Evolutionary conservation across 2,888 invertebrate species (phyloP), one percentile per base, ranked within the genome.

Genomic region (Clunio marinus): DNA sequence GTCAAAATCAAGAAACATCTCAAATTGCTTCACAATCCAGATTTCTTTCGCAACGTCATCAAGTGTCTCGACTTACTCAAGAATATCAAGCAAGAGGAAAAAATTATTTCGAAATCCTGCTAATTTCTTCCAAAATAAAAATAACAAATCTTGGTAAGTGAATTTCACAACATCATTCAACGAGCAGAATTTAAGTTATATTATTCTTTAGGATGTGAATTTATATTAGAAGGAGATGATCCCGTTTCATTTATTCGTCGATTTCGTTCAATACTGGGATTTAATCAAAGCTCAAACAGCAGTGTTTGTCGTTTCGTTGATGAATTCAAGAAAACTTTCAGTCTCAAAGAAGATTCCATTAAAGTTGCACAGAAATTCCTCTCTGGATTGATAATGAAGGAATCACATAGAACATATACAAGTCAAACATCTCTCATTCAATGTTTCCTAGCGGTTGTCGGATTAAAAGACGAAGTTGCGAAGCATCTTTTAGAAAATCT

Each of bases 201-300:
- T 57, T 15, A 25, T 1, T 24, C 1, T 1, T 46, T 45, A 65
- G 63, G 63, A 25, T 65, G 63, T 28, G 66, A 55, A 24, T 24
- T 66, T 5, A 32, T 35, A 13, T 13, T 20, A n/a, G 66, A 25
- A 3, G 25, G 37, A 3, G 45, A 45, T 3, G 66, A 66, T 66
- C 66, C 66, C 4, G 20, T 66, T 4, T 55, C 66, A 32, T 55
- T 66, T 55, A 66, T 22, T 10, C 17, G 66, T 32, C 24, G 66
- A n/a, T 25, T 66, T 35, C 32, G 66, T 10, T n/a, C 35, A 17
- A 35, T 66, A 5, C 15, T 57, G 2, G 20, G 20, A 24, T 57
- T 25, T 22, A 51, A 51, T 51, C 20, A 66, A n/a, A 66, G 13
- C 4, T n/a, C 20, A n/a, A 17, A 66, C 20, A 24, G n/a, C n/a